Evolutionary conservation across 2,113 vertebrate species (phyloP).

Genomic region (Pterocles burchelli): DNA sequence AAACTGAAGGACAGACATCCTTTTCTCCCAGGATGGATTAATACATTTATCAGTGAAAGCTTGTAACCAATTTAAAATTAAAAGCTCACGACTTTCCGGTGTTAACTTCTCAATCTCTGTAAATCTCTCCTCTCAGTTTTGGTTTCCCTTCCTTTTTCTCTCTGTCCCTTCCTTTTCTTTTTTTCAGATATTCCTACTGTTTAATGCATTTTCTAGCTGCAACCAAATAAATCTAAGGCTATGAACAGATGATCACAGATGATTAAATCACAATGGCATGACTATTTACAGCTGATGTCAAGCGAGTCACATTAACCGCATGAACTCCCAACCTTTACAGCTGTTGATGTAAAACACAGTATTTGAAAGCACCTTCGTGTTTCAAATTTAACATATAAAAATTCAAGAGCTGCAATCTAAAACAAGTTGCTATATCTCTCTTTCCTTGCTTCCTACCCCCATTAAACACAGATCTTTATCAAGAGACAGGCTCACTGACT

Average conservation of each 20-base stretch:
- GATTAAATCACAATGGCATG: not conserved
- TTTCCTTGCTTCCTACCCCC: not conserved
- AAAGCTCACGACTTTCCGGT: not conserved
- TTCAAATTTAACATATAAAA: not conserved
- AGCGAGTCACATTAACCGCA: not conserved
- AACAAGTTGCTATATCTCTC: not conserved
- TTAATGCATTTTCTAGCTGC: not conserved
- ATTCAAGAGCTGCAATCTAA: not conserved
- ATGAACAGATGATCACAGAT: not conserved
- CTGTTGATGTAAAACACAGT: not conserved
- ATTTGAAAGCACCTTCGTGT: not conserved
- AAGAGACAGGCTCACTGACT: not conserved
- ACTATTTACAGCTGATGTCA: not conserved
- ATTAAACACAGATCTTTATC: not conserved
- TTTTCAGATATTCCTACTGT: not conserved
- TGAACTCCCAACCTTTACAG: not conserved
- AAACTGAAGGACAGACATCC: not conserved
- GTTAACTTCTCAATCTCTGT: not conserved
- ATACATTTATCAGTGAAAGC: not conserved
- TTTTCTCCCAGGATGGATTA: not conserved
- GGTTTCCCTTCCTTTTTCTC: not conserved
- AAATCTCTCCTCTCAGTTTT: not conserved
- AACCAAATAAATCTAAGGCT: not conserved
- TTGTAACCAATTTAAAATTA: not conserved
- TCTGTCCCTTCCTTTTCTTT: not conserved